Conservation (phyloP, 2,113 vertebrate species). For the Notothenia rossii region DNA sequence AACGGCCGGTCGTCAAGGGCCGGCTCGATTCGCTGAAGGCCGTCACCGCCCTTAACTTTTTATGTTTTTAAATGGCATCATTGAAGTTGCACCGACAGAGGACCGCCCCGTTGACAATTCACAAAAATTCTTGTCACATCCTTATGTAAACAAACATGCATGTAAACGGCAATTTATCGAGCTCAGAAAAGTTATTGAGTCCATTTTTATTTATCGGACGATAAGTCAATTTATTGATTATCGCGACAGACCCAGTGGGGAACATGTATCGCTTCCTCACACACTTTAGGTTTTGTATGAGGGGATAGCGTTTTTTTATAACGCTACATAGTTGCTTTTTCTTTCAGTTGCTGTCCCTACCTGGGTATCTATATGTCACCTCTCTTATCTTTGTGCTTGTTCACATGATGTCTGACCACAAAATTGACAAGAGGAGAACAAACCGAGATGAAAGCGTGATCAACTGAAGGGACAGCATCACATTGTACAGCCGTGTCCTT, state of each 20-base stretch:
- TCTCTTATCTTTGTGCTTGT: constrained; percentile 48
- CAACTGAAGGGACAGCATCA: constrained; percentile 36
- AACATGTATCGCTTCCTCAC: not conserved
- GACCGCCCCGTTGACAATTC: no score
- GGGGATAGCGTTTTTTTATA: not conserved
- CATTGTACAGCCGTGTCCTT: constrained; percentile 50
- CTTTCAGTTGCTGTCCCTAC: constrained; percentile 40
- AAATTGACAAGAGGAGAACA: constrained; percentile 44
- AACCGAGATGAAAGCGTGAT: constrained; percentile 51
- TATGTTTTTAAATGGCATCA: no score
- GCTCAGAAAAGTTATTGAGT: no score
- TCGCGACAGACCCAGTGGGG: not conserved
- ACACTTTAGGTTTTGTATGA: constrained; percentile 18
- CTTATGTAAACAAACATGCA: no score
- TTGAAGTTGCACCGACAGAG: no score
- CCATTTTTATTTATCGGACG: no score
- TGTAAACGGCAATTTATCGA: no score
- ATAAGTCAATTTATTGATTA: no score
- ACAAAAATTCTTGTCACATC: no score
- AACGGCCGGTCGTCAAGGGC: no score
- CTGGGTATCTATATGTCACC: constrained; percentile 27
- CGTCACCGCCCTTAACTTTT: no score
- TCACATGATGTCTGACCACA: constrained; percentile 46
- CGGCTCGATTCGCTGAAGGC: no score
- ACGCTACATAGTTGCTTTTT: constrained; percentile 2